A percentile compares a stretch with the other conserved stretches of the same genome.
Evolutionary conservation across 1,140 invertebrate genomes (phyloP).

Genomic region (Pseudomyrmex gracilis): DNA sequence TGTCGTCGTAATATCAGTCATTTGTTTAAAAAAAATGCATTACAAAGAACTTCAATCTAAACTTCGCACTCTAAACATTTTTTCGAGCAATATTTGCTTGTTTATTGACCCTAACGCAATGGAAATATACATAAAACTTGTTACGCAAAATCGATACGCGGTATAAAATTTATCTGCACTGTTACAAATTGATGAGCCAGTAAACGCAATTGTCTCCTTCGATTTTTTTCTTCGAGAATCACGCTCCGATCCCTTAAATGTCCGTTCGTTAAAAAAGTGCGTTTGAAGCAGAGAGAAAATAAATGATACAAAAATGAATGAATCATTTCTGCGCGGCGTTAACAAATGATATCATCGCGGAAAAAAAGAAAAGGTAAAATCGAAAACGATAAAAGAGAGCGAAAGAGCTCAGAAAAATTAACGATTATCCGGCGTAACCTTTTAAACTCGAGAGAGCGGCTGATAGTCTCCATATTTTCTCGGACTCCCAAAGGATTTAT

Average conservation of each 20-base stretch:
- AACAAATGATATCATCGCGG: constrained; percentile 9
- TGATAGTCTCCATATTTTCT: constrained; percentile 57
- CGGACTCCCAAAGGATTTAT: constrained; percentile 41
- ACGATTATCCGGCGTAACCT: constrained; percentile 39
- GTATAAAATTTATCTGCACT: too few relatives aligned
- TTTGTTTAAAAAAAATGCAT: constrained; percentile 1
- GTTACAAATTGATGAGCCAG: too few relatives aligned
- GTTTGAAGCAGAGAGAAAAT: neutral
- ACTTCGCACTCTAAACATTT: constrained; percentile 28
- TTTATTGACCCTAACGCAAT: neutral
- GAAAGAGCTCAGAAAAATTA: neutral
- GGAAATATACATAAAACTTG: too few relatives aligned
- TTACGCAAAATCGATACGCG: too few relatives aligned
- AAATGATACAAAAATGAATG: constrained; percentile 11
- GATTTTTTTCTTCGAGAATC: neutral
- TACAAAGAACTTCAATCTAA: constrained; percentile 10
- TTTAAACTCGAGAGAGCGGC: constrained; percentile 48
- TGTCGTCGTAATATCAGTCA: constrained; percentile 31
- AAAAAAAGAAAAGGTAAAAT: neutral
- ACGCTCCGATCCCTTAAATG: neutral
- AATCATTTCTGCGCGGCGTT: constrained; percentile 23
- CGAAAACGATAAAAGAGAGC: neutral
- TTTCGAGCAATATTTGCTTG: neutral
- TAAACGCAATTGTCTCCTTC: neutral
- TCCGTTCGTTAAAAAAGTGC: constrained; percentile 17